phyloP scores from a whole-genome alignment of 2,888 invertebrate species.

The Folsomia manolachei region DNA sequence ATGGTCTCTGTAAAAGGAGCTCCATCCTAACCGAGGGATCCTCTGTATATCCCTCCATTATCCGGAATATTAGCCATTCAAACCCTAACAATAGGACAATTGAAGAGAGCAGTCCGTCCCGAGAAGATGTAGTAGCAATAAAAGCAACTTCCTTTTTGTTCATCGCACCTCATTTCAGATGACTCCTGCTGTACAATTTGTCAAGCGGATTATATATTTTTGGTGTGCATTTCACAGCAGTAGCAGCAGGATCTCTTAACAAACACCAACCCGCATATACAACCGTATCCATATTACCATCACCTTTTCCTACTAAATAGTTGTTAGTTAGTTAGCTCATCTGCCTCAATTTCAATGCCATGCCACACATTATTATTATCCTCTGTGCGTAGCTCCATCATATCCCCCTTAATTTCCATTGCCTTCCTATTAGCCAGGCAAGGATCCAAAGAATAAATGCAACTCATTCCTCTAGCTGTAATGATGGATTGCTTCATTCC shows the following conservation, averaged over 20 bases:
- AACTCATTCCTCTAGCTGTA: constrained; percentile 14
- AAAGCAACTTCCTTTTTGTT: constrained; percentile 29
- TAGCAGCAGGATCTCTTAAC: no score
- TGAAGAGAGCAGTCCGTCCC: not conserved
- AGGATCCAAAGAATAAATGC: constrained; percentile 9
- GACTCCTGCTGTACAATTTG: constrained; percentile 50
- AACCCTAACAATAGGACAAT: not conserved
- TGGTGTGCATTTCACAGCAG: constrained; percentile 8
- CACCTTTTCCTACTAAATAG: not conserved
- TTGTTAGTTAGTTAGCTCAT: no score
- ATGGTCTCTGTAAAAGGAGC: not conserved
- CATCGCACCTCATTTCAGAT: constrained; percentile 41
- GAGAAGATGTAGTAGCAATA: constrained; percentile 10
- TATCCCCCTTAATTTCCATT: not conserved
- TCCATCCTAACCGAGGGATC: not conserved
- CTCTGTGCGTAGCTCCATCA: not conserved
- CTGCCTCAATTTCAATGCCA: constrained; percentile 1
- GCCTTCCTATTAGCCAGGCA: not conserved
- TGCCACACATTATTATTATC: constrained; percentile 1
- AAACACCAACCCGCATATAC: not conserved
- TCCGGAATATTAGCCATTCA: constrained; percentile 6
- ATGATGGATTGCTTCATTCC: constrained; percentile 19
- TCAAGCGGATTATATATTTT: constrained; percentile 49
- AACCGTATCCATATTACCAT: not conserved
- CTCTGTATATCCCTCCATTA: not conserved